Evolutionary conservation across 1,140 invertebrate genomes (phyloP), one percentile per base, ranked within the genome.

Genomic region (Drosophila ogumai): DNA sequence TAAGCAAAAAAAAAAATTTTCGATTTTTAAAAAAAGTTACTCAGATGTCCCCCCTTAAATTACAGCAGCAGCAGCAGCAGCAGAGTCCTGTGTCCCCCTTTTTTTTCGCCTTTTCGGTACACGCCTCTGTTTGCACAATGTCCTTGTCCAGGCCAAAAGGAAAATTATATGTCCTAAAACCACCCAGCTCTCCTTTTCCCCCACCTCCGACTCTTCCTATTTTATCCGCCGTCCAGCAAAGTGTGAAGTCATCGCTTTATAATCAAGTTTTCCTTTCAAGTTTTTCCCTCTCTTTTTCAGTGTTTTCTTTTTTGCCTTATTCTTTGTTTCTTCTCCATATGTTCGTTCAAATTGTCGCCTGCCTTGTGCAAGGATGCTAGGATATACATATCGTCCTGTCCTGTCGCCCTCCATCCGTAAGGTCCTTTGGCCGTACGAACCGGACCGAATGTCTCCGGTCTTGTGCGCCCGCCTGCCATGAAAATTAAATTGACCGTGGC

Each of bases 161-260:
- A 87, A 87, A 87, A 88, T 88, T 87, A 87, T 87, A 88, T 87
- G 76, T 90, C 77, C 80, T 79, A 43, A 50, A 68, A 80, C 75
- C 79, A 32, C 50, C 25, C 44, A 41, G 31, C 43, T 38, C n/a
- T 19, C 19, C 28, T 13, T 3, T 6, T 6, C 5, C 25, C 47
- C 28, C 28, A 49, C 25, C 47, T 12, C 40, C n/a, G 3, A 6
- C 44, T 65, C 38, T 25, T 19, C 31, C 64, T 52, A n/a, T 49
- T 69, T 47, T 55, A 40, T 41, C 66, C 50, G 19, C 10, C 47
- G 74, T 81, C 78, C 52, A 40, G 74, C 85, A 90, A 91, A 91
- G 88, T 91, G 88, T 91, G 90, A 91, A 91, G 88, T 91, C 88
- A 91, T 91, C 88, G 88, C 84, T 91, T 91, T 91, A 91, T 91